Evolutionary conservation across 2,888 invertebrate genomes (phyloP).

Genomic region (Scaptomyza caliginosa): DNA sequence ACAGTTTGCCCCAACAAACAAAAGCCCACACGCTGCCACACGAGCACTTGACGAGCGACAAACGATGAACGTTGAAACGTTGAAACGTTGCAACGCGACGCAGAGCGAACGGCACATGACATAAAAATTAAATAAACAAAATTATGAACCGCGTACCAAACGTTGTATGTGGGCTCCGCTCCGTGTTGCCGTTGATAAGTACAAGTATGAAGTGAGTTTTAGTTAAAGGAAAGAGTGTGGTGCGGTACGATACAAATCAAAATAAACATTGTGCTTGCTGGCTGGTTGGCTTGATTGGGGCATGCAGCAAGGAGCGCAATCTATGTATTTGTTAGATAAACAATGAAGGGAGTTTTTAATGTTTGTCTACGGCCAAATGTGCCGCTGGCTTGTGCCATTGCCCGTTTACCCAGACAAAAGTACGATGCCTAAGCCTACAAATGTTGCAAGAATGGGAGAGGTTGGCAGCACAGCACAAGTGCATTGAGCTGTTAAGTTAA

Average conservation of each 20-base stretch:
- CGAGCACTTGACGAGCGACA: slow-evolving; percentile 41
- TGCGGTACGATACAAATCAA: slow-evolving; percentile 63
- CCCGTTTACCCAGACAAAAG: background rate
- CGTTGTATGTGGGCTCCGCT: slow-evolving; percentile 46
- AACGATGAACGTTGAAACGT: slow-evolving; percentile 2
- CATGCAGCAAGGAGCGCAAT: slow-evolving; percentile 52
- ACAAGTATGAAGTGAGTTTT: slow-evolving; percentile 39
- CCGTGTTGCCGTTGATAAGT: slow-evolving; percentile 31
- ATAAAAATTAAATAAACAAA: slow-evolving; percentile 78
- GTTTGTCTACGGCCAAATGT: slow-evolving; percentile 43
- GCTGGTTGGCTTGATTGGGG: slow-evolving; percentile 57
- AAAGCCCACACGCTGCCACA: slow-evolving; percentile 16
- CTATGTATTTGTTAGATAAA: slow-evolving; percentile 71
- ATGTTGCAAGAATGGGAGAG: background rate
- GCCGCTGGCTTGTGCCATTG: slow-evolving; percentile 35
- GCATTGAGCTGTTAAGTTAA: slow-evolving; percentile 54
- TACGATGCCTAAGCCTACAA: slow-evolving; percentile 41
- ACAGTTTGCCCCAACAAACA: background rate
- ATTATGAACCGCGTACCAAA: slow-evolving; percentile 66
- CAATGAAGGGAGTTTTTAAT: slow-evolving; percentile 59
- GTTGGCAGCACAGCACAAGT: slow-evolving; percentile 35
- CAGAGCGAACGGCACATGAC: slow-evolving; percentile 68
- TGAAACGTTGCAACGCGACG: no score
- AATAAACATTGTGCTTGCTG: slow-evolving; percentile 60
- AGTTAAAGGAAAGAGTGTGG: no score